Evolutionary conservation across 2,113 vertebrate genomes (phyloP), one percentile per base, ranked within the genome.

Genomic region (Hirundichthys speculiger): DNA sequence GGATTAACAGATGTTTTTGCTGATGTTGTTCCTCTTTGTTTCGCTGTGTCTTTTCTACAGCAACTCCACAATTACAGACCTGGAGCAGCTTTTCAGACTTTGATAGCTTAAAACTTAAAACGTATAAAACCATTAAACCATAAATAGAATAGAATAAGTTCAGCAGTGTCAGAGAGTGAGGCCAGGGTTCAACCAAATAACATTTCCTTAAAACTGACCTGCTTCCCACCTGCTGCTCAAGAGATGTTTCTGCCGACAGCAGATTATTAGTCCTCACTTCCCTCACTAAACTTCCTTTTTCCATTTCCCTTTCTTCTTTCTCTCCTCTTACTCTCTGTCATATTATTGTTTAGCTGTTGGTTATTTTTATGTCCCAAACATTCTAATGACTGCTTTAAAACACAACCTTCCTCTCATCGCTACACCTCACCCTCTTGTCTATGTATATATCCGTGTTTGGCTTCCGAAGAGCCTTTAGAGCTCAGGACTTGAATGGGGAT

Each of bases 261-360:
- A 12, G 39, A 10, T 16, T 7, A 16, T 2, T 41, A 12, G 15
- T 40, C 41, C 20, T 19, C 30, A 10, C 15, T 55, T 59, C 27
- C n/a, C 14, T 9, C 7, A 14, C 25, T 8, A n/a, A 4, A 50
- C 56, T 66, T 82, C 79, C 65, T 63, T 42, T 34, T 34, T 34
- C 30, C 1, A 10, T 6, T 27, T 27, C 25, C 25, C 3, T n/a
- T 34, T 10, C 30, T 34, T 10, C 30, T 34, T 34, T 34, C 30
- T 34, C 30, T 10, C 30, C 30, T 34, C 30, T 34, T 9, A 7
- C 30, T 34, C 30, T 34, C 30, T 34, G 30, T 34, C 30, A 3
- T 34, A 7, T 34, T 34, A 9, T 10, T 34, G 30, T 34, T 34
- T 10, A 34, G 30, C 4, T 10, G 9, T 10, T 34, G 7, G 6